Base-by-base conservation (phyloP, 2,797 vertebrate species). In the Scomberomorus guttatus region DNA sequence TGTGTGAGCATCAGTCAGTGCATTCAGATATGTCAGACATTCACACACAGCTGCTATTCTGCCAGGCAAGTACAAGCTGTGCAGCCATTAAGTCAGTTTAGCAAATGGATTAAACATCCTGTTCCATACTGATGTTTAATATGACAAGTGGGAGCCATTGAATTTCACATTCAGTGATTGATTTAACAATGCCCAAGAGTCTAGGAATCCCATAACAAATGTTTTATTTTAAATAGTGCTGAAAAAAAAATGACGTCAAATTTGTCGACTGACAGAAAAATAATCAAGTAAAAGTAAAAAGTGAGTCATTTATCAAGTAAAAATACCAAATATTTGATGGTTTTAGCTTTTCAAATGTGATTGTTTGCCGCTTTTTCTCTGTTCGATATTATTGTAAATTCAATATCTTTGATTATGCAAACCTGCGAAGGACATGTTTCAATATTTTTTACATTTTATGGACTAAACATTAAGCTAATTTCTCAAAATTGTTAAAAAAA, bases 91-190 rank as follows among this genome's bases (percentile, higher is more conserved):
- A 69, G 61, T 72, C 69, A 52, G 51, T 62, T 71, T 8, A 73
- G 77, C 29, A 37, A 64, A 62, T 27, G 67, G 57, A 59, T 27
- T 58, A 55, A 87, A 75, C 60, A 64, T 68, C 34, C 60, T 27
- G 59, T 61, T 80, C 7, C 27, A 9, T 57, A 37, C 39, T 72
- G 37, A 62, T 8, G 18, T 73, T 74, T 69, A 39, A 79, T 78
- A 32, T 68, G 64, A 50, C 75, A 51, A 46, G 24, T 67, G 58
- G 12, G 68, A 79, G 24, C 56, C 27, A 63, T 22, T 52, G 20
- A 34, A 77, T 58, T 55, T 46, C 55, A 75, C 79, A 75, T 51
- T 50, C 64, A 14, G 55, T 12, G 17, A 13, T 13, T 34, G 8
- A 77, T 64, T 71, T 39, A 39, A 8, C 46, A 48, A 29, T n/a